phyloP scores from a whole-genome alignment of 2,113 vertebrate species.

The Raphicerus campestris region DNA sequence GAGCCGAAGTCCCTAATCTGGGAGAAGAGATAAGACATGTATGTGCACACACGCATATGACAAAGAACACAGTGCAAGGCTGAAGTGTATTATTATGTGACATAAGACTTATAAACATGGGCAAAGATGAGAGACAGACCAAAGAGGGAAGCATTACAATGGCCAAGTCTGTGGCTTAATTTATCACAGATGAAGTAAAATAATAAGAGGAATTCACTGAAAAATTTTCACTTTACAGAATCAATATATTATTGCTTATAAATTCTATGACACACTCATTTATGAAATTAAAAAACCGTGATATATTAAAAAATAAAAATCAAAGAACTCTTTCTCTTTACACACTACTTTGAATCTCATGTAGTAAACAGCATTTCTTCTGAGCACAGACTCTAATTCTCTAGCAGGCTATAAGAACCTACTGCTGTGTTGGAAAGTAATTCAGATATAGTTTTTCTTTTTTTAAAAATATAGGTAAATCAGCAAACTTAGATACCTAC shows the following conservation, averaged over 20 bases:
- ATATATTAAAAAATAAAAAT: constrained; percentile 15
- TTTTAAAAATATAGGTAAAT: background rate
- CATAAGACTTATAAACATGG: background rate
- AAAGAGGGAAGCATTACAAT: background rate
- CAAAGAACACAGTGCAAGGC: background rate
- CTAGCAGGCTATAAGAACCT: background rate
- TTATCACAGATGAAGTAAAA: constrained; percentile 15
- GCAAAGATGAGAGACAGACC: background rate
- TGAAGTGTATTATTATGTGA: background rate
- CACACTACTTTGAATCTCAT: background rate
- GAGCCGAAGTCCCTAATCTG: background rate
- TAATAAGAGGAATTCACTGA: background rate
- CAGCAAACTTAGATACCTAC: background rate
- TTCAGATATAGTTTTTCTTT: too few species aligned
- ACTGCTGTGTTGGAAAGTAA: background rate
- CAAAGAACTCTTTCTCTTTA: background rate
- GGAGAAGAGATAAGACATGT: background rate
- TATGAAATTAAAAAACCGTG: background rate
- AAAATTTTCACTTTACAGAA: background rate
- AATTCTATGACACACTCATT: constrained; percentile 4
- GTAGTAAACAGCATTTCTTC: background rate
- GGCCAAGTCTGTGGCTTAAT: background rate
- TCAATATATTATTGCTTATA: background rate
- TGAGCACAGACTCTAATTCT: background rate
- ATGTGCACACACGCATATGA: too few species aligned